A percentile compares a stretch with the other conserved stretches of the same genome.
Evolutionary conservation across 2,888 invertebrate species (phyloP).

Genomic region (Mimumesa dahlbomi): DNA sequence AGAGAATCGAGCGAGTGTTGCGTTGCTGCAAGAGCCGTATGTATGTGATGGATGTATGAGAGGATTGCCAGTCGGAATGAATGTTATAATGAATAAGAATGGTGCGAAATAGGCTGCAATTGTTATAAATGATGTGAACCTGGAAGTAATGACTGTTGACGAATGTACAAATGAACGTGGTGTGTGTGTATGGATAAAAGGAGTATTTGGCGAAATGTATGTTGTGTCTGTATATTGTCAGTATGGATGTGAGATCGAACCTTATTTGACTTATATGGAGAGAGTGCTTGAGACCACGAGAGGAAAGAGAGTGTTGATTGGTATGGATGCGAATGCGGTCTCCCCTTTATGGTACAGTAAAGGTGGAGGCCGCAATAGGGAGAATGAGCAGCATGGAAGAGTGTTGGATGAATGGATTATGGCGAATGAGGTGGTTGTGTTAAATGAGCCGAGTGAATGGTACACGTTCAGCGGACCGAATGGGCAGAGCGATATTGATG

Average conservation of each 20-base stretch:
- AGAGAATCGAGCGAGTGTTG: not conserved
- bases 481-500: conserved; percentile 25
- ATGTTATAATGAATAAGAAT: not conserved
- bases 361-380: not conserved
- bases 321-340: conserved; percentile 60
- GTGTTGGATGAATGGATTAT: not conserved
- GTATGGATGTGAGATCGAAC: conserved; percentile 9
- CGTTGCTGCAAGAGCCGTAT: conserved; percentile 20
- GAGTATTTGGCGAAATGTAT: conserved; percentile 31
- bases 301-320: conserved; percentile 25
- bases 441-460: conserved; percentile 13
- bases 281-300: not conserved
- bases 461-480: not conserved
- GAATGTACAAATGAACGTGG: conserved; percentile 17
- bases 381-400: conserved; percentile 5
- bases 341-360: conserved; percentile 51
- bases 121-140: conserved; percentile 6
- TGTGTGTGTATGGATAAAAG: conserved; percentile 49
- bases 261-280: conserved; percentile 12
- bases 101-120: conserved; percentile 23
- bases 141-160: conserved; percentile 19
- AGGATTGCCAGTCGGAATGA: not conserved
- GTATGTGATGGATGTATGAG: not conserved
- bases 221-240: conserved; percentile 49
- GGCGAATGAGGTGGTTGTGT: not conserved